phyloP scores from a whole-genome alignment of 2,797 vertebrate species.

The Leucoraja ocellata region DNA sequence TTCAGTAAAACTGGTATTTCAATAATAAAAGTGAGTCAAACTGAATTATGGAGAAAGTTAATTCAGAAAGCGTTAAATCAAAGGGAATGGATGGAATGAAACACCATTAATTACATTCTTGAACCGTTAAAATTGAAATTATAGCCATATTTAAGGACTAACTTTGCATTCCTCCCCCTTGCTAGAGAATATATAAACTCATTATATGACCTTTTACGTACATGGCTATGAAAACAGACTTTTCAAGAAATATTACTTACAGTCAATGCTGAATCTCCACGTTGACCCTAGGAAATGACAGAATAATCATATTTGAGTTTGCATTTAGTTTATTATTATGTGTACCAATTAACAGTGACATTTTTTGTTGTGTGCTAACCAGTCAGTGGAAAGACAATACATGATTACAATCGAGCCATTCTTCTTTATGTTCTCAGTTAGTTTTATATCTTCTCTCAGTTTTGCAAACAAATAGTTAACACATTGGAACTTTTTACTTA shows the following conservation, averaged over 20 bases:
- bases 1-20: background rate
- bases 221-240: background rate
- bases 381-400: no score
- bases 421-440: background rate
- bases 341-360: no score
- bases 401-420: no score
- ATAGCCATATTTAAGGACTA: background rate
- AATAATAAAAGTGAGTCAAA: background rate
- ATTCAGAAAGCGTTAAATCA: background rate
- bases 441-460: background rate
- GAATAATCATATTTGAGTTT: background rate
- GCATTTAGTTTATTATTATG: no score
- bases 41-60: background rate
- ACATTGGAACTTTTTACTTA: background rate
- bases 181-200: background rate
- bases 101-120: background rate
- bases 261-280: slow-evolving; percentile 87
- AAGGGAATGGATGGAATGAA: background rate
- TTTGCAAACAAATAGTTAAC: background rate
- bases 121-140: background rate
- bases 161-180: background rate
- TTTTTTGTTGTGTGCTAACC: no score
- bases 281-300: slow-evolving; percentile 69
- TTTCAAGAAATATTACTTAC: slow-evolving; percentile 62
- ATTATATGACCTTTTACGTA: background rate